These are phyloP conservation scores for Pagetopsis macropterus DNA, from an alignment of 2,797 vertebrate genomes.

Conservation along the genomic window DNA sequence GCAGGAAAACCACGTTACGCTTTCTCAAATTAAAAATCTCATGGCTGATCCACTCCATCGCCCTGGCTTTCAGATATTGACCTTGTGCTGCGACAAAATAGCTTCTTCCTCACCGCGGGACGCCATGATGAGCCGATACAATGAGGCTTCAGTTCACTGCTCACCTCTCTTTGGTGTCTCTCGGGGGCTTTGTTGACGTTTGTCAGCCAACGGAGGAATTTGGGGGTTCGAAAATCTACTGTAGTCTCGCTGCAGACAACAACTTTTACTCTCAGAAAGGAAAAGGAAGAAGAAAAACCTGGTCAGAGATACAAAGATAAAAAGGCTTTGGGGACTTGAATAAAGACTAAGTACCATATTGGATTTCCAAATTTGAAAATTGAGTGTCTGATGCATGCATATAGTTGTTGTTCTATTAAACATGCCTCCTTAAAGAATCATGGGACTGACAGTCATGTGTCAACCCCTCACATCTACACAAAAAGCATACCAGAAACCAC, in stretches of 20 bases:
- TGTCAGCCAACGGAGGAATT: conserved; percentile 79
- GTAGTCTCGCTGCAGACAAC: conserved; percentile 60
- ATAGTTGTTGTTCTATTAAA: conserved; percentile 5
- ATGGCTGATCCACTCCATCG: conserved; percentile 77
- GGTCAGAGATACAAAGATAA: conserved; percentile 37
- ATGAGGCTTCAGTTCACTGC: conserved; percentile 82
- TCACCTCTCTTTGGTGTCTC: conserved; percentile 82
- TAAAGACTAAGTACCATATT: conserved; percentile 59
- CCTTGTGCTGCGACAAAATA: conserved; percentile 81
- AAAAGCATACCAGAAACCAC: not conserved
- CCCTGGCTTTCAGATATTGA: conserved; percentile 81
- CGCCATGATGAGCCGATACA: conserved; percentile 81
- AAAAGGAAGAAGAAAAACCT: conserved; percentile 33
- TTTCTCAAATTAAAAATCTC: conserved; percentile 80
- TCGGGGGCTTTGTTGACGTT: conserved; percentile 81
- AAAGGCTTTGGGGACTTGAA: conserved; percentile 58
- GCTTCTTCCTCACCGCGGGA: conserved; percentile 81
- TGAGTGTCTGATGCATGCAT: not conserved
- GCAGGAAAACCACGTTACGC: conserved; percentile 70
- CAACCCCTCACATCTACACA: not conserved
- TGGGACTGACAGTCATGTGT: not conserved
- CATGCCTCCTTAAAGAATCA: not conserved
- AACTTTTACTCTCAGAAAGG: conserved; percentile 63
- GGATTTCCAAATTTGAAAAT: conserved; percentile 46
- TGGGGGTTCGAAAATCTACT: conserved; percentile 70